phyloP scores from a whole-genome alignment of 2,888 invertebrate species.

The Mythimna pallens region DNA sequence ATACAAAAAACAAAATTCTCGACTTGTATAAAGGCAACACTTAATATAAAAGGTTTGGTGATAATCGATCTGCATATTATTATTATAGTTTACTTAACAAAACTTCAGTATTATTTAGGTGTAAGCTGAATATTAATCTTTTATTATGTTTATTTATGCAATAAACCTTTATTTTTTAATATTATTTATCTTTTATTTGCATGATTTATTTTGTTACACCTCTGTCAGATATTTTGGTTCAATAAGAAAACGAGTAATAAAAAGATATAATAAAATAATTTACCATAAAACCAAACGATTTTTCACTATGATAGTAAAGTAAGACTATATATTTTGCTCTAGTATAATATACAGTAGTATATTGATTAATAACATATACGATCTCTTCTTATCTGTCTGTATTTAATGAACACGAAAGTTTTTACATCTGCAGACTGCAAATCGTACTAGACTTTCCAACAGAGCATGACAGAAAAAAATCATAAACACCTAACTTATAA shows the following conservation, averaged over 20 bases:
- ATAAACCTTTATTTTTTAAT: constrained; percentile 67
- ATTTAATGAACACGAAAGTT: background rate
- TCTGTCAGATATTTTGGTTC: constrained; percentile 11
- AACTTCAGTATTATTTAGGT: constrained; percentile 51
- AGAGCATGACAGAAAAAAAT: background rate
- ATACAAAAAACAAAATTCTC: constrained; percentile 34
- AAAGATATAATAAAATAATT: background rate
- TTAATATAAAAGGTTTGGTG: constrained; percentile 25
- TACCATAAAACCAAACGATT: background rate
- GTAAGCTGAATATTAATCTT: constrained; percentile 52
- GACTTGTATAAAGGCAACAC: constrained; percentile 20
- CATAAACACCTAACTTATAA: background rate
- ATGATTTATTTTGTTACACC: constrained; percentile 54
- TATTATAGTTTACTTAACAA: constrained; percentile 31
- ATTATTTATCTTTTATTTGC: constrained; percentile 69
- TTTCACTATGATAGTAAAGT: too few species aligned
- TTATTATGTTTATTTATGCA: constrained; percentile 66
- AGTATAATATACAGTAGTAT: background rate
- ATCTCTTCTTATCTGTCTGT: background rate
- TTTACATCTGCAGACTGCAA: background rate
- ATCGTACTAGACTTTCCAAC: constrained; percentile 9
- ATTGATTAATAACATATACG: background rate
- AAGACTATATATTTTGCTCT: background rate
- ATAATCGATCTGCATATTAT: constrained; percentile 33
- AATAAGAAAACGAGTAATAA: background rate